phyloP scores from a whole-genome alignment of 37 sponge, comb jelly and placozoan species.

The Amphimedon queenslandica region DNA sequence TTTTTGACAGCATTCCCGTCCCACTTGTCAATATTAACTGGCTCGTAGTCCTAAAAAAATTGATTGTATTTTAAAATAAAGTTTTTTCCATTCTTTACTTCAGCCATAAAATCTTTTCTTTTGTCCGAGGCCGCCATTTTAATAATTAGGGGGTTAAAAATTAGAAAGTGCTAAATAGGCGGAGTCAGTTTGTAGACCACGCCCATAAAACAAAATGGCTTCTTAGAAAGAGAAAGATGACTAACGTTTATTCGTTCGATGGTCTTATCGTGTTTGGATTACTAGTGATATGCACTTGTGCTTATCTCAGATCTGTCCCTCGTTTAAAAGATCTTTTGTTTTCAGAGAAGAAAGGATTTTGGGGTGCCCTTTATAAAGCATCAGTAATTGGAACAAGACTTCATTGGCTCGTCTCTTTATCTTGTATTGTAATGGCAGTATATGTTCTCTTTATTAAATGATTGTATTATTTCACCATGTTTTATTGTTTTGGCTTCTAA shows the following conservation, averaged over 20 bases:
- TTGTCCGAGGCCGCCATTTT: too few species aligned
- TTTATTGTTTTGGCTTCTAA: too few species aligned
- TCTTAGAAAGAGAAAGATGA: conserved; percentile 16
- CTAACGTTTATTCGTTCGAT: conserved; percentile 79
- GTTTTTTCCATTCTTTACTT: too few species aligned
- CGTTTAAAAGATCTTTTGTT: conserved; percentile 64
- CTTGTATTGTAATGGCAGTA: conserved; percentile 73
- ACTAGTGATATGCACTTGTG: conserved; percentile 84
- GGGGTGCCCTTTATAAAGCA: conserved; percentile 86
- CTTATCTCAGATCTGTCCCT: conserved; percentile 75
- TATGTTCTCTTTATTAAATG: conserved; percentile 69
- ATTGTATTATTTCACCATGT: too few species aligned
- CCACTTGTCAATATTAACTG: conserved; percentile 70
- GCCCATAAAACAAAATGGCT: too few species aligned
- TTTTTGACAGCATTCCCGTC: conserved; percentile 64
- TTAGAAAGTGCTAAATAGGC: too few species aligned
- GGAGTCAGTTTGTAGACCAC: too few species aligned
- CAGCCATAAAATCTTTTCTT: too few species aligned
- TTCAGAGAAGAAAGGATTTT: conserved; percentile 84
- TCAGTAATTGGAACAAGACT: conserved; percentile 82
- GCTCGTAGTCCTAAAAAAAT: conserved; percentile 18
- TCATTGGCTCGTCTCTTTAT: conserved; percentile 62
- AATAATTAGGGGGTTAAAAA: too few species aligned
- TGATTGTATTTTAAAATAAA: neutral
- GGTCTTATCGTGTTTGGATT: conserved; percentile 69